Evolutionary conservation across 2,113 vertebrate genomes (phyloP).

Genomic region (Zootoca vivipara): DNA sequence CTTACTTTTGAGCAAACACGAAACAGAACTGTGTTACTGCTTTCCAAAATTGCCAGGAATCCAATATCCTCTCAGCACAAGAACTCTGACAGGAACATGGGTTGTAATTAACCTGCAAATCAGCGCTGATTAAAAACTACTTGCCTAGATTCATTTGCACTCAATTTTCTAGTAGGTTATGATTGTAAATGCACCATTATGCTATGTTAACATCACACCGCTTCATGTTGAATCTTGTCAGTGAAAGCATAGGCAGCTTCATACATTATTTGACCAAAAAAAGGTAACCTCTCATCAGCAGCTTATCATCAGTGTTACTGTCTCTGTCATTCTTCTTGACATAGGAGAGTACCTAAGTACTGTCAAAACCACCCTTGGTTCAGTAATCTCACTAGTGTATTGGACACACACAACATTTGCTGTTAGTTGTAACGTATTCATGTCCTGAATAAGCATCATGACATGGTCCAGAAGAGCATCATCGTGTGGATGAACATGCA

Average conservation of each 20-base stretch:
- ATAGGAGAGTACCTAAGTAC: background rate
- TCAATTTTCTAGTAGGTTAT: background rate
- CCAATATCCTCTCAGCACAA: slow-evolving; percentile 21
- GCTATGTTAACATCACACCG: background rate
- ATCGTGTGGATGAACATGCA: too few species aligned
- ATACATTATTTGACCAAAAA: background rate
- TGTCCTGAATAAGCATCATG: too few species aligned
- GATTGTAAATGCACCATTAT: background rate
- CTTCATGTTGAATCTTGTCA: background rate
- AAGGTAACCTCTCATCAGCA: background rate
- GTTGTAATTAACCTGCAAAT: slow-evolving; percentile 2
- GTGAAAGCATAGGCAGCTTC: background rate
- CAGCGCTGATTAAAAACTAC: background rate
- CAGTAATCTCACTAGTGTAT: background rate
- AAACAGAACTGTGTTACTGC: background rate
- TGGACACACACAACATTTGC: background rate
- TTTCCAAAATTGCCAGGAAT: slow-evolving; percentile 23
- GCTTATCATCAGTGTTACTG: background rate
- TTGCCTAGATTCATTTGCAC: background rate
- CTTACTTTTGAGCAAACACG: background rate
- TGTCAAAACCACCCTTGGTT: background rate
- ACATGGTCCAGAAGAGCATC: too few species aligned
- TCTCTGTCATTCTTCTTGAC: background rate
- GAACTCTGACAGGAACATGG: background rate
- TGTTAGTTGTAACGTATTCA: background rate